phyloP scores from a whole-genome alignment of 2,888 invertebrate genomes.

The Dasysyrphus tricinctus region DNA sequence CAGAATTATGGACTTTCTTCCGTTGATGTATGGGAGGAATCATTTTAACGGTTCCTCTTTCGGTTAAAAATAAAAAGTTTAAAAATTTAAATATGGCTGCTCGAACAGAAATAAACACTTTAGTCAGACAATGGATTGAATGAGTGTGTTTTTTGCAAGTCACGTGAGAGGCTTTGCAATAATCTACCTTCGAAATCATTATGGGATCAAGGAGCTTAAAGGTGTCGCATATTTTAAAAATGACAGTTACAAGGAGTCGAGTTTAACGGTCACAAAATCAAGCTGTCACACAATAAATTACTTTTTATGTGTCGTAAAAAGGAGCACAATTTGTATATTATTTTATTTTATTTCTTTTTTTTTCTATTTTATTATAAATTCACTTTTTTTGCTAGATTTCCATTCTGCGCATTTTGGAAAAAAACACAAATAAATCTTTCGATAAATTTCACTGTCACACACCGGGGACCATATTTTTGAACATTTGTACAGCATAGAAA shows the following conservation, averaged over 20 bases:
- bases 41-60: conserved; percentile 20
- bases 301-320: conserved; percentile 30
- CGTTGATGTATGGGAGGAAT: neutral
- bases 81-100: conserved; percentile 30
- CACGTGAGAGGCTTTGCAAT: conserved; percentile 39
- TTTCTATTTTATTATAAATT: neutral
- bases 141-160: conserved; percentile 22
- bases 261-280: conserved; percentile 49
- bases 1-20: neutral
- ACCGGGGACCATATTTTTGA: conserved; percentile 57
- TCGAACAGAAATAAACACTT: conserved; percentile 51
- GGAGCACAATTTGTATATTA: conserved; percentile 26
- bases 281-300: conserved; percentile 52
- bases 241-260: conserved; percentile 23
- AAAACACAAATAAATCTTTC: conserved; percentile 30
- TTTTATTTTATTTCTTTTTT: neutral
- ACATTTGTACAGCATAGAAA: conserved; percentile 39
- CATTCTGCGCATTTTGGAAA: conserved; percentile 51
- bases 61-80: conserved; percentile 19
- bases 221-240: conserved; percentile 39
- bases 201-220: conserved; percentile 17
- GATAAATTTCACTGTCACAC: conserved; percentile 54
- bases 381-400: conserved; percentile 33
- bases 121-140: conserved; percentile 40
- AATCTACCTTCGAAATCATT: neutral